Percentiles rank a stretch among this genome's conserved stretches.
These are phyloP conservation scores for Orchesella flavescens DNA, from an alignment of 2,888 invertebrate species.

Conservation along the genomic window DNA sequence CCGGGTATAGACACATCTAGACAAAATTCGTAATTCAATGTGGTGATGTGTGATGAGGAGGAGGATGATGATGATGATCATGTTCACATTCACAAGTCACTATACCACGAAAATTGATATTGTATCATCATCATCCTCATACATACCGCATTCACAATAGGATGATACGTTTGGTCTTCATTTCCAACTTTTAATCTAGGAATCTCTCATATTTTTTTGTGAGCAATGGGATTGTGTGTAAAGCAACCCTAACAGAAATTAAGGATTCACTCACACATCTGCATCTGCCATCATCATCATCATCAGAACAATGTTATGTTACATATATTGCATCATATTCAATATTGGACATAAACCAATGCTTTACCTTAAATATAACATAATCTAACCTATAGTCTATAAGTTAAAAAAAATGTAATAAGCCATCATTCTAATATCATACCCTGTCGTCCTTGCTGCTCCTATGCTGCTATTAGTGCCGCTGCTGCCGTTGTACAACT, in stretches of 20 bases:
- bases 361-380: background rate
- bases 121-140: slow-evolving; percentile 21
- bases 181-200: slow-evolving; percentile 35
- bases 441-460: slow-evolving; percentile 32
- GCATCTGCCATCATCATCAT: slow-evolving; percentile 53
- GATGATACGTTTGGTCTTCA: slow-evolving; percentile 45
- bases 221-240: no score
- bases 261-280: slow-evolving; percentile 53
- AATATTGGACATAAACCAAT: slow-evolving; percentile 10
- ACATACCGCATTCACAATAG: slow-evolving; percentile 36
- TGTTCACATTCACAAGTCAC: slow-evolving; percentile 56
- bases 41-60: slow-evolving; percentile 46
- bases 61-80: slow-evolving; percentile 46
- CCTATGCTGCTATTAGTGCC: slow-evolving; percentile 39
- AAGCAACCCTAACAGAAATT: slow-evolving; percentile 41
- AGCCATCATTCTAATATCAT: slow-evolving; percentile 55
- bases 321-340: slow-evolving; percentile 40
- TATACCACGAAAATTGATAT: slow-evolving; percentile 9
- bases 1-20: no score
- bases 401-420: slow-evolving; percentile 43
- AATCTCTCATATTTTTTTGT: slow-evolving; percentile 34
- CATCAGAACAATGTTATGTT: slow-evolving; percentile 18
- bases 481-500: background rate
- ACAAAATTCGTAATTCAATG: background rate
- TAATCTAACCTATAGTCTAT: slow-evolving; percentile 20